These are phyloP conservation scores for Trichoplax adhaerens DNA, from an alignment of 37 sponge, comb jelly and placozoan species.

Conservation along the genomic window DNA sequence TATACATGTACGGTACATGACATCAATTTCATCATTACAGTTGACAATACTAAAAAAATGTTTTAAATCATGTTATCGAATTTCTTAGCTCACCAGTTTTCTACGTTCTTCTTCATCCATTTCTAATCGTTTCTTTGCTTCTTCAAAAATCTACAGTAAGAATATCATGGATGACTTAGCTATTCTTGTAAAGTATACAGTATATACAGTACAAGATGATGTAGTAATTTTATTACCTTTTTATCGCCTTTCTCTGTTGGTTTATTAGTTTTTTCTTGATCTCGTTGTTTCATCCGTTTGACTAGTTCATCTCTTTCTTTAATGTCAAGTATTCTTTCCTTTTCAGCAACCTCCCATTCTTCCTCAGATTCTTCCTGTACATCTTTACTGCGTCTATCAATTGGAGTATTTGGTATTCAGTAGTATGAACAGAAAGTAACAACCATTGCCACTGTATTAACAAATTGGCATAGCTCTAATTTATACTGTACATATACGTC, in stretches of 20 bases:
- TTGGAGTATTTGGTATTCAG: too few relatives aligned
- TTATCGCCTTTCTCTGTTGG: constrained; percentile 62
- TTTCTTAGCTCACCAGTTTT: constrained; percentile 15
- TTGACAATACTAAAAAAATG: background rate
- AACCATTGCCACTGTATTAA: too few relatives aligned
- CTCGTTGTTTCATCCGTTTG: constrained; percentile 58
- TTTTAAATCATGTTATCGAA: too few relatives aligned
- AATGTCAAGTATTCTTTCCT: constrained; percentile 48
- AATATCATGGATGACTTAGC: background rate
- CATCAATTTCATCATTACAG: background rate
- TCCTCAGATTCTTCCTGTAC: background rate
- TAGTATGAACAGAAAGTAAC: too few relatives aligned
- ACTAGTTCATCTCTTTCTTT: constrained; percentile 73
- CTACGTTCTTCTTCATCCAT: constrained; percentile 51
- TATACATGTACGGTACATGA: background rate
- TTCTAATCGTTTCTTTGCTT: constrained; percentile 55
- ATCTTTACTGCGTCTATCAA: too few relatives aligned
- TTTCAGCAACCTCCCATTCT: constrained; percentile 42
- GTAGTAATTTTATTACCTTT: constrained; percentile 26
- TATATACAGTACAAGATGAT: background rate
- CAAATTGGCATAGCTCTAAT: too few relatives aligned
- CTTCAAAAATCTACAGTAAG: constrained; percentile 33
- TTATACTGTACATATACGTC: too few relatives aligned
- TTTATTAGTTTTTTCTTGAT: constrained; percentile 77
- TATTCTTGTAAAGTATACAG: background rate